These are phyloP conservation scores for Periparus ater DNA, from an alignment of 2,797 vertebrate species.

Conservation along the genomic window DNA sequence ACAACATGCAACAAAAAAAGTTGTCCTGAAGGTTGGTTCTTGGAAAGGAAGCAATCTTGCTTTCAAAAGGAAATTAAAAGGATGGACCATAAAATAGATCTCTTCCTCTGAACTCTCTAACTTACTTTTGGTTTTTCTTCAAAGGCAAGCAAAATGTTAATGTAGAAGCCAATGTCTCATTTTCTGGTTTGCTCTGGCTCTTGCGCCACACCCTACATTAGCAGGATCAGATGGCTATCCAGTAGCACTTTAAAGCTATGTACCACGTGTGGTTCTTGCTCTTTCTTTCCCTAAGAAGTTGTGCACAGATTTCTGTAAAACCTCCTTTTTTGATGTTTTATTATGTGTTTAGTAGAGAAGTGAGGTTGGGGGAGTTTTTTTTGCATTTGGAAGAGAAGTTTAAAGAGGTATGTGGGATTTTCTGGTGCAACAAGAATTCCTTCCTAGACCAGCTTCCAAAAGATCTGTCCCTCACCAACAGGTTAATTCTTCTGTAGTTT, in stretches of 20 bases:
- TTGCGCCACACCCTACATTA: background rate
- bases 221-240: background rate
- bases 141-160: background rate
- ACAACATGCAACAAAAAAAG: background rate
- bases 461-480: background rate
- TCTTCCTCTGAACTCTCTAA: background rate
- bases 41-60: background rate
- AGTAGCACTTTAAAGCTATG: background rate
- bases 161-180: background rate
- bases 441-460: background rate
- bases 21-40: background rate
- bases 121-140: background rate
- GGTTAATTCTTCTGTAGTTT: background rate
- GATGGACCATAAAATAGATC: background rate
- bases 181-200: background rate
- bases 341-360: conserved; percentile 17
- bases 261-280: background rate
- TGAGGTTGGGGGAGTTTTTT: background rate
- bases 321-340: background rate
- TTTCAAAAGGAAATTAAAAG: background rate
- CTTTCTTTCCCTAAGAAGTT: background rate
- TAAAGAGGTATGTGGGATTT: background rate
- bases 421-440: background rate
- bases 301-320: background rate
- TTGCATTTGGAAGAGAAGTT: background rate